Percentiles rank a stretch among this genome's conserved stretches.
These are phyloP conservation scores for Kryptolebias marmoratus DNA, from an alignment of 2,113 vertebrate genomes.

Conservation along the genomic window DNA sequence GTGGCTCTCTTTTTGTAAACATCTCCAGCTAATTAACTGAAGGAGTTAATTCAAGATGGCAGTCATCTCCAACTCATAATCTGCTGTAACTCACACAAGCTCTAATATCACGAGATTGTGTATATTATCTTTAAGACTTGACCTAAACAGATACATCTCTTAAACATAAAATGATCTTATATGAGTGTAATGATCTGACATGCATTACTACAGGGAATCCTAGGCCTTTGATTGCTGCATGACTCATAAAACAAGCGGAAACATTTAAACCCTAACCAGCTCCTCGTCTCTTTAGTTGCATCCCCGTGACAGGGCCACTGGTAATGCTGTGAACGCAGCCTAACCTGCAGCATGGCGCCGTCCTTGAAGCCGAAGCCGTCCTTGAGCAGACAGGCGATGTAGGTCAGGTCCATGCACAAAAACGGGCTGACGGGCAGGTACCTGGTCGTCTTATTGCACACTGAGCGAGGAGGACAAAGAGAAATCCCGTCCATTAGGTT, in stretches of 20 bases:
- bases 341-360: conserved; percentile 86
- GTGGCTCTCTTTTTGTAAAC: no score
- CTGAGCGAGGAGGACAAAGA: conserved; percentile 67
- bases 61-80: no score
- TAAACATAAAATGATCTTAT: no score
- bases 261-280: neutral
- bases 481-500: conserved; percentile 20
- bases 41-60: no score
- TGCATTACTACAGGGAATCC: neutral
- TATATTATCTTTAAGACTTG: no score
- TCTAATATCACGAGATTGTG: no score
- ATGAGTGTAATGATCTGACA: no score
- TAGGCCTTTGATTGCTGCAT: neutral
- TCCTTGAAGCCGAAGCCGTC: conserved; percentile 95
- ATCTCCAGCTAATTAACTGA: no score
- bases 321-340: neutral
- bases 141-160: no score
- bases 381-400: conserved; percentile 92
- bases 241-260: neutral
- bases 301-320: neutral
- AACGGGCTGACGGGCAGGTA: conserved; percentile 82
- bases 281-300: neutral
- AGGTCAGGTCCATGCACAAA: conserved; percentile 95
- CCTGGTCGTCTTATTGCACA: conserved; percentile 87
- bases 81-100: no score